Base-by-base conservation (phyloP, 2,888 invertebrate genomes). In the Chloroclystis v-ata region DNA sequence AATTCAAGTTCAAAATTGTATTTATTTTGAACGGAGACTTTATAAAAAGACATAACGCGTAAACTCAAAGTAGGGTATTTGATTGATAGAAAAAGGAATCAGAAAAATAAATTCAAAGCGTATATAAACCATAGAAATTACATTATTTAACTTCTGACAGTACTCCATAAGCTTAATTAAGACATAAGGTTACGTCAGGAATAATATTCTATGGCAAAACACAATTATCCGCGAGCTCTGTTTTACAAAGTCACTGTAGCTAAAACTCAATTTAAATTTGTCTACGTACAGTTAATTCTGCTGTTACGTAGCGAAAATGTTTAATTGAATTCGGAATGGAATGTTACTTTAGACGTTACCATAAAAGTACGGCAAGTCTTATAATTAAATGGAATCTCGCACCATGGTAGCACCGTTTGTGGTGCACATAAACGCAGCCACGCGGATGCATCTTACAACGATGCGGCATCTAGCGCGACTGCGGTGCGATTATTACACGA, bases 231-330 rank as follows among this genome's bases (percentile, higher is more conserved):
- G 74, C 75, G 68, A 67, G 68, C 67, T 61, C 68, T 72, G 69
- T 65, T 61, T 47, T 51, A 59, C 66, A 65, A 67, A 79, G 80
- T 81, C 74, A 77, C 75, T 70, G 73, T 72, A 72, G 66, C 71
- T 71, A 68, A 72, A 84, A 79, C 74, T 79, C 75, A 78, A 82
- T 82, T 82, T 73, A 74, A 79, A 79, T 79, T 78, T 74, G 73
- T 72, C 74, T 72, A 69, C 72, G 69, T 61, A 59, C 65, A 65
- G 62, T 72, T 75, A 72, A 75, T 72, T 70, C 60, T 50, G 57
- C 52, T 40, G 37, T 47, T 39, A 45, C 61, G 52, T 63, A 63
- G 62, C 56, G 59, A 63, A 67, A 70, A 54, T 67, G 61, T 71
- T 67, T 76, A 74, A 78, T 73, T 74, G 67, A 74, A 76, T 74